Conservation (phyloP, 2,113 vertebrate species). For the Chloropsis hardwickii region DNA sequence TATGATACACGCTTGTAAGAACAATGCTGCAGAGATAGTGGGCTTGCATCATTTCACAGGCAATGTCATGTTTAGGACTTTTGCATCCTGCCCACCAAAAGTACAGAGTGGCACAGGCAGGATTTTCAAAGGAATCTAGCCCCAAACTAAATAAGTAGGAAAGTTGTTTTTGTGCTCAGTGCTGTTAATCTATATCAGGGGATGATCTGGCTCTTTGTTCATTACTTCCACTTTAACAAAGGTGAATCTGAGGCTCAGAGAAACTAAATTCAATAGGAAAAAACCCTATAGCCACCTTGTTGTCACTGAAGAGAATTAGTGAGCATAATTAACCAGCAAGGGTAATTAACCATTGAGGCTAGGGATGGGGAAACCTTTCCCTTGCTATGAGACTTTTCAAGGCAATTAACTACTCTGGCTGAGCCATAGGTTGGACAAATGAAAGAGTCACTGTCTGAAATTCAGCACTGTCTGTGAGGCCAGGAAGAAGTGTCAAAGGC, state of each 20-base stretch:
- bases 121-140: background rate
- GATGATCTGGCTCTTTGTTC: background rate
- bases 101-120: background rate
- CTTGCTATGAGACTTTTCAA: background rate
- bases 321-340: background rate
- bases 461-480: background rate
- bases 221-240: background rate
- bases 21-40: background rate
- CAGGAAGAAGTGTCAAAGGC: background rate
- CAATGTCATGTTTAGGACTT: slow-evolving; percentile 19
- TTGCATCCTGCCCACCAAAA: background rate
- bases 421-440: background rate
- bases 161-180: background rate
- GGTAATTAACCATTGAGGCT: background rate
- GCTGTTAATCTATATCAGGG: background rate
- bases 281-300: rapidly evolving
- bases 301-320: background rate
- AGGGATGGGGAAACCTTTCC: background rate
- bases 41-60: slow-evolving; percentile 11
- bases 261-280: background rate
- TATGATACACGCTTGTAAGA: background rate
- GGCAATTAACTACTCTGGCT: background rate
- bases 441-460: background rate
- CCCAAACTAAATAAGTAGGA: background rate
- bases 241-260: background rate